These are phyloP conservation scores for Clarias fuscus DNA, from an alignment of 2,797 vertebrate genomes.

Conservation along the genomic window DNA sequence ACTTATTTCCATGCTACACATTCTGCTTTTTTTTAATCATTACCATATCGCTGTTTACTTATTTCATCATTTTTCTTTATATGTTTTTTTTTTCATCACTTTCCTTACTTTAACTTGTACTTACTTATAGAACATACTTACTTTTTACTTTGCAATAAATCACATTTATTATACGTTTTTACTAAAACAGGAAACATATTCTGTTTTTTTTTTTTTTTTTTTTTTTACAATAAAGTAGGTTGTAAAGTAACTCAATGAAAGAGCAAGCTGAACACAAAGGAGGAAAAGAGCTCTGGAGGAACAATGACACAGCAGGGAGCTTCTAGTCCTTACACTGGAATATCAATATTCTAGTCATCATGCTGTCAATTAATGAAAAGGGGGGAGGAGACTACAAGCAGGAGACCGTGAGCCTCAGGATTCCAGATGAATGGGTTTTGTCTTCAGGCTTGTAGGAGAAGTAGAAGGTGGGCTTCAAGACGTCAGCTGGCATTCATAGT, in stretches of 20 bases:
- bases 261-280: not conserved
- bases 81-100: slow-evolving; percentile 48
- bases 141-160: not conserved
- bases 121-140: slow-evolving; percentile 1
- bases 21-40: slow-evolving; percentile 24
- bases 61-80: slow-evolving; percentile 36
- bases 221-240: not conserved
- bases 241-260: not conserved
- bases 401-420: not conserved
- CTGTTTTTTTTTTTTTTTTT: not conserved
- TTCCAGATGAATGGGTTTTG: not conserved
- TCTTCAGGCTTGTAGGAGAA: not conserved
- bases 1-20: slow-evolving; percentile 4
- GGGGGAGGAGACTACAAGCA: not conserved
- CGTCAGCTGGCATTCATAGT: no score
- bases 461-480: not conserved
- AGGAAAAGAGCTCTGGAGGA: not conserved
- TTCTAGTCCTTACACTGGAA: not conserved
- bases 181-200: not conserved
- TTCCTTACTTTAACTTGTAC: slow-evolving; percentile 7
- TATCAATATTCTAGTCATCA: not conserved
- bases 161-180: not conserved
- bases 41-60: not conserved
- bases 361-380: not conserved
- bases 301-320: not conserved